phyloP scores from a whole-genome alignment of 2,888 invertebrate genomes.

The Caenorhabditis uteleia region DNA sequence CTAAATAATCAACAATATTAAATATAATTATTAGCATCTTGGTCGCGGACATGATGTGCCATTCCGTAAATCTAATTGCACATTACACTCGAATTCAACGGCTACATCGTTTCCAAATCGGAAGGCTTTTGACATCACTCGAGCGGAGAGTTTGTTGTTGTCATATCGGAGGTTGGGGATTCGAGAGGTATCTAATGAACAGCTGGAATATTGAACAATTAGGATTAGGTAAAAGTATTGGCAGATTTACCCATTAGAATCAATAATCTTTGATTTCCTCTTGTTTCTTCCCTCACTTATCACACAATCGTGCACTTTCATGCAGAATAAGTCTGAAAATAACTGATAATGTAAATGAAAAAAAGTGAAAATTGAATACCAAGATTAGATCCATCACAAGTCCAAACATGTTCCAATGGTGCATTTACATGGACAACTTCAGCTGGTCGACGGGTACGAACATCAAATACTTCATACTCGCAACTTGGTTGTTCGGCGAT shows the following conservation, averaged over 20 bases:
- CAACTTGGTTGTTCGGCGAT: constrained; percentile 37
- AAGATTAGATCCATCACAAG: constrained; percentile 61
- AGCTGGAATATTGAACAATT: constrained; percentile 42
- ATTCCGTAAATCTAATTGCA: constrained; percentile 63
- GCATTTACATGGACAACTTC: constrained; percentile 65
- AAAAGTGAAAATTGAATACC: too few relatives aligned
- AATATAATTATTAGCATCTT: constrained; percentile 12
- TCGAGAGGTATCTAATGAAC: constrained; percentile 64
- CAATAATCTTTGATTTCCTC: constrained; percentile 30
- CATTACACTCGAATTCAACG: constrained; percentile 68
- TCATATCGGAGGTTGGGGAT: constrained; percentile 66
- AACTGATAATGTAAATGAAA: too few relatives aligned
- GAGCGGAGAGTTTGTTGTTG: constrained; percentile 56
- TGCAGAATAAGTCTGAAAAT: constrained; percentile 65
- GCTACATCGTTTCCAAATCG: constrained; percentile 68
- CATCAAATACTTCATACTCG: constrained; percentile 63
- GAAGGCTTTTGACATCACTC: constrained; percentile 69
- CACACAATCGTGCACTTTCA: constrained; percentile 67
- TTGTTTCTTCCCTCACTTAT: constrained; percentile 66
- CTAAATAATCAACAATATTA: constrained; percentile 2
- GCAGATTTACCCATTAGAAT: constrained; percentile 50
- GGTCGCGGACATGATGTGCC: constrained; percentile 51
- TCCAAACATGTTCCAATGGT: constrained; percentile 65
- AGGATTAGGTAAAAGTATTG: constrained; percentile 2
- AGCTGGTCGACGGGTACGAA: constrained; percentile 56